phyloP scores from a whole-genome alignment of 2,888 invertebrate genomes.

The Metalampra italica region DNA sequence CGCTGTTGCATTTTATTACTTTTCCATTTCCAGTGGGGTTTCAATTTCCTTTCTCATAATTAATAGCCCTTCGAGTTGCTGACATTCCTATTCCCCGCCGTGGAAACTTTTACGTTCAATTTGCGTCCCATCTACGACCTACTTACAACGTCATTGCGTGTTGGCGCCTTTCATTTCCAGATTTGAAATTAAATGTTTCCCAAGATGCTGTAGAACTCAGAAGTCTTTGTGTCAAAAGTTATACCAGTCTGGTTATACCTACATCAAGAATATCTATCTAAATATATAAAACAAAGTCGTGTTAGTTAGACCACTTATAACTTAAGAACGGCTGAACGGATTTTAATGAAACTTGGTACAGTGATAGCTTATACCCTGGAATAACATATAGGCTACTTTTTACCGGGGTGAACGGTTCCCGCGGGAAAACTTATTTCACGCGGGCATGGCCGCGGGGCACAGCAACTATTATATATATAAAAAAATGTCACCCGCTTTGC shows the following conservation, averaged over 20 bases:
- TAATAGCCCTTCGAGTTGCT: constrained; percentile 71
- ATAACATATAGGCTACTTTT: no score
- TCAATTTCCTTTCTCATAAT: constrained; percentile 77
- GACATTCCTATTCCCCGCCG: constrained; percentile 62
- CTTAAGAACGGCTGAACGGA: no score
- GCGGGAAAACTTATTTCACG: no score
- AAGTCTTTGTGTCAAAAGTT: background rate
- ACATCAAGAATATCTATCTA: background rate
- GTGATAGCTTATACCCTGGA: no score
- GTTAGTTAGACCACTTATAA: no score
- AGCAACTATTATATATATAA: no score
- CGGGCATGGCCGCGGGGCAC: no score
- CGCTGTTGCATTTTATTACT: constrained; percentile 78
- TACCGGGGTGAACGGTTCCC: no score
- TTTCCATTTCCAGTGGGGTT: constrained; percentile 77
- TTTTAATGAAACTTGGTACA: no score
- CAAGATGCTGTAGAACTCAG: background rate
- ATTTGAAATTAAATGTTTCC: background rate
- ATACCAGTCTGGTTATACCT: background rate
- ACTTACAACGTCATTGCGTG: constrained; percentile 37
- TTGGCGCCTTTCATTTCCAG: constrained; percentile 10
- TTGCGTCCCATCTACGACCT: constrained; percentile 52
- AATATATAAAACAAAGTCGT: no score
- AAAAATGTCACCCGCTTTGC: no score
- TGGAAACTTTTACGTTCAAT: constrained; percentile 64